These are phyloP conservation scores for Papilio machaon DNA, from an alignment of 1,140 invertebrate species.

Conservation along the genomic window DNA sequence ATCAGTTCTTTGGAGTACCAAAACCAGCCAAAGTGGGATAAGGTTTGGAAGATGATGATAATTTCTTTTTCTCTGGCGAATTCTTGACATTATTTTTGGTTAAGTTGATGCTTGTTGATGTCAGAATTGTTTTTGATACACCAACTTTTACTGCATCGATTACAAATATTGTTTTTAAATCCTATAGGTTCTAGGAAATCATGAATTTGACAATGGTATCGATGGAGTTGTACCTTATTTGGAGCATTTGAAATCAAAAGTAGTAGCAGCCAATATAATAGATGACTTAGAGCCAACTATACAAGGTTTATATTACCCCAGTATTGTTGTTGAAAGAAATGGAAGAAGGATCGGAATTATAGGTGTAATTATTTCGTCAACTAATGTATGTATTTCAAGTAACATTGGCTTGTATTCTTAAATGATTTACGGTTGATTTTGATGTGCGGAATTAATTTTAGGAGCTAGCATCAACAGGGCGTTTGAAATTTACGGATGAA, in stretches of 20 bases:
- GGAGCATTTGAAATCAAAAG: slow-evolving; percentile 83
- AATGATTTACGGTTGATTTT: background rate
- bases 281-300: slow-evolving; percentile 86
- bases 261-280: slow-evolving; percentile 90
- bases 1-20: too few relatives aligned
- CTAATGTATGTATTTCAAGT: slow-evolving; percentile 82
- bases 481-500: slow-evolving; percentile 86
- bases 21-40: too few relatives aligned
- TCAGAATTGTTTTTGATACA: background rate
- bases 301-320: slow-evolving; percentile 84
- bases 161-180: slow-evolving; percentile 6
- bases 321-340: slow-evolving; percentile 82
- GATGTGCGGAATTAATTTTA: slow-evolving; percentile 53
- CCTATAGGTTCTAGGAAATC: slow-evolving; percentile 90
- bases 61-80: too few relatives aligned
- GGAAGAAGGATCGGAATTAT: slow-evolving; percentile 90
- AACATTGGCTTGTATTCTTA: background rate
- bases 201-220: slow-evolving; percentile 93
- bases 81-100: too few relatives aligned
- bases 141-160: background rate
- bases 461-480: slow-evolving; percentile 84
- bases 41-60: too few relatives aligned
- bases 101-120: background rate
- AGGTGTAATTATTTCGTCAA: slow-evolving; percentile 89
- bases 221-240: slow-evolving; percentile 89